Base-by-base conservation (phyloP, 2,888 invertebrate genomes). In the Melieria crassipennis region DNA sequence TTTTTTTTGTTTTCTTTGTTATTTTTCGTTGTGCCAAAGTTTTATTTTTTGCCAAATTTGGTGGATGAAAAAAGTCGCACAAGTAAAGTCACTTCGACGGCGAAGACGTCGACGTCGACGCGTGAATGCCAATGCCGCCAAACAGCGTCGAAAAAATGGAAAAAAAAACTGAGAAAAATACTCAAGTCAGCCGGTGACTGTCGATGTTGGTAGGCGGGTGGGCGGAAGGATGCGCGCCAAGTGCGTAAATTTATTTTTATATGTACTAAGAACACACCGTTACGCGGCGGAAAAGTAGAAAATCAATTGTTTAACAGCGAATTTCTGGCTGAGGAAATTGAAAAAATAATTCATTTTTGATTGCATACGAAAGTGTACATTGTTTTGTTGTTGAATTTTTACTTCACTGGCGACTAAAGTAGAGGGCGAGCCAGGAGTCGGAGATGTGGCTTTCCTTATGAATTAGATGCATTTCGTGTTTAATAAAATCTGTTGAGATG, bases 1-100 rank as follows among this genome's bases (percentile, higher is more conserved):
- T 30, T 30, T 30, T 16, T 30, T 30, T 30, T 30, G 6, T 6
- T 30, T 30, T 30, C 30, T 30, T 30, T 30, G 30, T 30, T 30
- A 30, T 30, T 30, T 30, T 30, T 30, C 30, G 6, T 7, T 47
- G 55, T 56, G 46, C 63, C 47, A 55, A 9, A 61, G 7, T 10
- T 13, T 47, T 30, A 30, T 30, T 30, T 30, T 62, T 67, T 57
- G 62, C 64, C 45, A 62, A 69, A 61, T 72, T 72, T 65, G 69
- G 72, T 72, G 72, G 72, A 69, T 69, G 72, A 72, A 72, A 75
- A 30, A 76, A 76, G 77, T 76, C 76, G 43, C 42, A 69, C 30
- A 57, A 10, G 56, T 47, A 13, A 7, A 63, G 48, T 10, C 65
- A 61, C 58, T 43, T 65, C 52, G 52, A 62, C 10, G 46, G 13